phyloP scores from a whole-genome alignment of 2,797 vertebrate genomes.

The Hippocampus kuda region DNA sequence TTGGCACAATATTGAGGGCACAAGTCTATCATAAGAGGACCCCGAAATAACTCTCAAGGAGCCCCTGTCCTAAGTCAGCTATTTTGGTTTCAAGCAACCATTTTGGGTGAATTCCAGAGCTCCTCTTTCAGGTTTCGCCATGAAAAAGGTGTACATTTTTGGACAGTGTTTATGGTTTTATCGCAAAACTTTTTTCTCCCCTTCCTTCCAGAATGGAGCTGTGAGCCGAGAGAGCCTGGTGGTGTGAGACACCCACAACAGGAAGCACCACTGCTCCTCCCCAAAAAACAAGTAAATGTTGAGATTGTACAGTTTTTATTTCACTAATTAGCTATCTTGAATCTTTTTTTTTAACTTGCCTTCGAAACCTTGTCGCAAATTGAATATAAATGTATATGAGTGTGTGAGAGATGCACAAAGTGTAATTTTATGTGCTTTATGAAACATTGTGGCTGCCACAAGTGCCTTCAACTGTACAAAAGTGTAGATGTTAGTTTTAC shows the following conservation, averaged over 20 bases:
- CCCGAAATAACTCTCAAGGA: no score
- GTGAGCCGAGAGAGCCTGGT: conserved; percentile 86
- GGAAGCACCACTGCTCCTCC: background rate
- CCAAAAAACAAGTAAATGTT: conserved; percentile 37
- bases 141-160: background rate
- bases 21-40: no score
- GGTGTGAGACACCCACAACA: conserved; percentile 54
- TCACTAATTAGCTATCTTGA: conserved; percentile 26
- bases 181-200: conserved; percentile 15
- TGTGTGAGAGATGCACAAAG: background rate
- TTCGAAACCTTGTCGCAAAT: background rate
- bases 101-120: no score
- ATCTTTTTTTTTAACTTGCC: conserved; percentile 7
- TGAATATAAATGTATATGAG: background rate
- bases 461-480: conserved; percentile 63
- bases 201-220: conserved; percentile 70
- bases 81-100: no score
- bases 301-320: conserved; percentile 18
- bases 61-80: no score
- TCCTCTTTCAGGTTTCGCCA: background rate
- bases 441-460: conserved; percentile 58
- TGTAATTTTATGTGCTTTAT: conserved; percentile 26
- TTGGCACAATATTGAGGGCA: no score
- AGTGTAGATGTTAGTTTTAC: background rate
- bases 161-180: background rate